A percentile compares a stretch with the other conserved stretches of the same genome.
Conservation (phyloP, 2,113 vertebrate genomes). For the Lagopus leucura region DNA sequence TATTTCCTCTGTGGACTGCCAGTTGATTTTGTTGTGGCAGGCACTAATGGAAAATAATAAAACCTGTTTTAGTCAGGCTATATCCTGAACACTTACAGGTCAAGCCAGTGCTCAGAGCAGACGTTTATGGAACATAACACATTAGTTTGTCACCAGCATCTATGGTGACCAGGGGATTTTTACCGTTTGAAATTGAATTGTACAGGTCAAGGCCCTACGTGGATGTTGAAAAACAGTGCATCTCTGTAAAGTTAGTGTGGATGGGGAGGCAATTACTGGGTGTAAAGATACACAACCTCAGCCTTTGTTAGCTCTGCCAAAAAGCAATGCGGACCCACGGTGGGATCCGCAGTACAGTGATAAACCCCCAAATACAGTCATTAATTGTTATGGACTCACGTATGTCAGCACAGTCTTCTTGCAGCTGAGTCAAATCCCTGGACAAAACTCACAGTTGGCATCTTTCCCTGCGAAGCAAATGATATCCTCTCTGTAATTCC, state of each 20-base stretch:
- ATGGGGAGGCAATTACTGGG: slow-evolving; percentile 26
- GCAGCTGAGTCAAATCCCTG: slow-evolving; percentile 14
- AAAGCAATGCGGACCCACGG: background rate
- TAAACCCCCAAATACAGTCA: slow-evolving; percentile 15
- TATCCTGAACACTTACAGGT: slow-evolving; percentile 79
- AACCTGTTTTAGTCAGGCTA: slow-evolving; percentile 76
- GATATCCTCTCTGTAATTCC: background rate
- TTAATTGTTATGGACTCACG: slow-evolving; percentile 54
- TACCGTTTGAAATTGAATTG: slow-evolving; percentile 77
- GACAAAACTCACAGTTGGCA: background rate
- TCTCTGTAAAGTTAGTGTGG: slow-evolving; percentile 43
- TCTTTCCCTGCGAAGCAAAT: slow-evolving; percentile 35
- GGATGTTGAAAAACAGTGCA: slow-evolving; percentile 54
- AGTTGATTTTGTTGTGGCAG: slow-evolving; percentile 74
- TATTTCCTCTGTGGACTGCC: slow-evolving; percentile 76
- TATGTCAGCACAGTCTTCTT: background rate
- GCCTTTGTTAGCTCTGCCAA: slow-evolving; percentile 48
- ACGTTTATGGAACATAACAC: slow-evolving; percentile 69
- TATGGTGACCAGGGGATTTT: slow-evolving; percentile 71
- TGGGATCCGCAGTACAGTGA: background rate
- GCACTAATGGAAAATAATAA: slow-evolving; percentile 83
- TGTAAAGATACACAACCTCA: slow-evolving; percentile 29
- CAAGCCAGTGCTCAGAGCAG: slow-evolving; percentile 76
- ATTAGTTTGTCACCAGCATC: slow-evolving; percentile 69
- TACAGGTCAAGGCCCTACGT: slow-evolving; percentile 67